These are phyloP conservation scores for Mormyrops boulengeri DNA, from an alignment of 2,797 vertebrate species.

Conservation along the genomic window DNA sequence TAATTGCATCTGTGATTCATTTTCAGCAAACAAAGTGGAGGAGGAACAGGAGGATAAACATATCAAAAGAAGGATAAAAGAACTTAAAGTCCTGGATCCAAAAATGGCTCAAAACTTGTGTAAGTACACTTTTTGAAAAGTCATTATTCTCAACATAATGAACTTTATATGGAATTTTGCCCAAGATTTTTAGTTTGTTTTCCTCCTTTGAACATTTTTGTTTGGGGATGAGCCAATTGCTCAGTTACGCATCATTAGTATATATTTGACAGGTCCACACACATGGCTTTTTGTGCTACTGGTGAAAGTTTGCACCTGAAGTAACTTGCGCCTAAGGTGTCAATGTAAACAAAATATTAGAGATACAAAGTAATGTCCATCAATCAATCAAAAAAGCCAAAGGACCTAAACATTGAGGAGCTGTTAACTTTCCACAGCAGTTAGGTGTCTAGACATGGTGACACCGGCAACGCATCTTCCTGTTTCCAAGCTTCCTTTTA, in stretches of 20 bases:
- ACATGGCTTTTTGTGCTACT: neutral
- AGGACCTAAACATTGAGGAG: neutral
- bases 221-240: neutral
- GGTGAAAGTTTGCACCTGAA: neutral
- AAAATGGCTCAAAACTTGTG: conserved; percentile 96
- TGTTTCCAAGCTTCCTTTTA: neutral
- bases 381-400: neutral
- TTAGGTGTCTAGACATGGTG: neutral
- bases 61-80: conserved; percentile 88
- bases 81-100: conserved; percentile 88
- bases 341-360: neutral
- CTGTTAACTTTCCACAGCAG: neutral
- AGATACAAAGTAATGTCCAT: neutral
- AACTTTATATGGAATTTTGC: neutral
- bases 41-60: conserved; percentile 81
- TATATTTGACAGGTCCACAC: neutral
- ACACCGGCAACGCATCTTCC: neutral
- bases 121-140: conserved; percentile 59
- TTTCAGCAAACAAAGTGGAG: conserved; percentile 77
- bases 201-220: neutral
- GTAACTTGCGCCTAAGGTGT: neutral
- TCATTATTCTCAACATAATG: neutral
- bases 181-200: neutral
- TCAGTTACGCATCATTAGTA: neutral
- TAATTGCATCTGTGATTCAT: conserved; percentile 32